Percentiles rank a stretch among this genome's conserved stretches.
phyloP scores from a whole-genome alignment of 2,797 vertebrate genomes.

The Gila robusta region DNA sequence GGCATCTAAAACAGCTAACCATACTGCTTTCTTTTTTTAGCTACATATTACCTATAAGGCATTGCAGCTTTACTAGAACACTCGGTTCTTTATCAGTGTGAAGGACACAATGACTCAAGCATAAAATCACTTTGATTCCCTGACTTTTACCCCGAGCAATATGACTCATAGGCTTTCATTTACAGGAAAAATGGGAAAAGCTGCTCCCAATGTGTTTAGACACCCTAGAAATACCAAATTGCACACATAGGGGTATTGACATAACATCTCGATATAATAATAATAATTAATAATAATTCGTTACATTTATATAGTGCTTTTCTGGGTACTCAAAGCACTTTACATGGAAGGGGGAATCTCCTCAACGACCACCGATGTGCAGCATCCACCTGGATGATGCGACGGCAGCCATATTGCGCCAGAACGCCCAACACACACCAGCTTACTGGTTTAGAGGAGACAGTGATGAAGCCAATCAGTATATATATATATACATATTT shows the following conservation, averaged over 20 bases:
- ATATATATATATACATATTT: too few species aligned
- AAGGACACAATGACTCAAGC: constrained; percentile 27
- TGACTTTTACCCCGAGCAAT: neutral
- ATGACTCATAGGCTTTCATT: constrained; percentile 9
- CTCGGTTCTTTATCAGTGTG: neutral
- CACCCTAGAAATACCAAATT: neutral
- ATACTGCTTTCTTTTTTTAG: neutral
- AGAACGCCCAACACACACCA: too few species aligned
- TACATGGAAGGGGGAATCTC: too few species aligned
- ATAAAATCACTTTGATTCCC: constrained; percentile 22
- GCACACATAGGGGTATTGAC: neutral
- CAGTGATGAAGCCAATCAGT: too few species aligned
- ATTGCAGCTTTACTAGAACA: constrained; percentile 1
- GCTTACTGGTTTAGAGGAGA: too few species aligned
- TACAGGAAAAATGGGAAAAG: neutral
- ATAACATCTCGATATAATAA: neutral
- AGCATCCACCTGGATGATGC: too few species aligned
- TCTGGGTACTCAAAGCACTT: too few species aligned
- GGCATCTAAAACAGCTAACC: neutral
- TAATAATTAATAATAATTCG: too few species aligned
- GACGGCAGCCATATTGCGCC: too few species aligned
- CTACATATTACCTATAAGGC: neutral
- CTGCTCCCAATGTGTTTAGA: neutral
- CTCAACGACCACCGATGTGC: too few species aligned
- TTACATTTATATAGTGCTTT: too few species aligned